These are phyloP conservation scores for Nomada ruficornis DNA, from an alignment of 2,888 invertebrate genomes.

Conservation along the genomic window DNA sequence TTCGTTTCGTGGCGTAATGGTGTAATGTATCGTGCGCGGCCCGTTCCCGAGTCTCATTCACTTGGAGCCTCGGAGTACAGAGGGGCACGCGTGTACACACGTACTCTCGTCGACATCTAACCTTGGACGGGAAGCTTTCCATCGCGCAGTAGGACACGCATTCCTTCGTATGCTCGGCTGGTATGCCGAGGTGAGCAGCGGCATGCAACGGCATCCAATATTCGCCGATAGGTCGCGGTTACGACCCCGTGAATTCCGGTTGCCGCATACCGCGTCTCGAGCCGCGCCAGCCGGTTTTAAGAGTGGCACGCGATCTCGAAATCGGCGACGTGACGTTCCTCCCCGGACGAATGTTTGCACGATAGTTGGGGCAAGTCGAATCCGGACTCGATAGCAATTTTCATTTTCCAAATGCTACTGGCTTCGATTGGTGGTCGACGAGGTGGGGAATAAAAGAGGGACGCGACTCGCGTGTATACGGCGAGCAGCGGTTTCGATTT, in stretches of 20 bases:
- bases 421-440: background rate
- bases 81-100: constrained; percentile 47
- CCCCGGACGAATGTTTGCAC: constrained; percentile 19
- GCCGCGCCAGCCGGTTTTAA: constrained; percentile 62
- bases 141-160: constrained; percentile 79
- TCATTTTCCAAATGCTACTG: no score
- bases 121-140: constrained; percentile 77
- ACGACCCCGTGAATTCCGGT: constrained; percentile 81
- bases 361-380: background rate
- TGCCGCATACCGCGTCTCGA: constrained; percentile 69
- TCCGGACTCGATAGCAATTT: background rate
- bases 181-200: constrained; percentile 82
- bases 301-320: constrained; percentile 62
- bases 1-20: constrained; percentile 39
- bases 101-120: constrained; percentile 69
- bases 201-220: constrained; percentile 83
- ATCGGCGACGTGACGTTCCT: constrained; percentile 47
- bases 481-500: background rate
- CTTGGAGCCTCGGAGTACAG: constrained; percentile 39
- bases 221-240: constrained; percentile 81
- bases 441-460: no score
- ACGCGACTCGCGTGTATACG: background rate
- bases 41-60: constrained; percentile 66
- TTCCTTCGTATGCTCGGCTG: constrained; percentile 79
- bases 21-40: constrained; percentile 36